Base-by-base conservation (phyloP, 2,113 vertebrate genomes). In the Elachura formosa region DNA sequence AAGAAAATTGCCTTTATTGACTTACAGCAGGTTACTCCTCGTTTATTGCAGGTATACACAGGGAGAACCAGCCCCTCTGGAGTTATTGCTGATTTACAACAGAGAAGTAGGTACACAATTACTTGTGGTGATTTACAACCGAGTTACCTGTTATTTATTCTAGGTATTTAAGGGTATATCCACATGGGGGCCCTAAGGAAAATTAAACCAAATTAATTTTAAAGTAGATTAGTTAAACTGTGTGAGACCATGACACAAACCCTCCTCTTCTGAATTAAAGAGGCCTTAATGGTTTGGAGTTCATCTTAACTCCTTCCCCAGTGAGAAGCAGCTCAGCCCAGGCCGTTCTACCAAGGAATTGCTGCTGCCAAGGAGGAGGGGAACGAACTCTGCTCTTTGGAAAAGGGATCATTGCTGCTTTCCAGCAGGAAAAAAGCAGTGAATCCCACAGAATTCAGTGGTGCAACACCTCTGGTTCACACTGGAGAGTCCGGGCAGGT, bases 131-230 rank as follows among this genome's bases (percentile, higher is more conserved):
- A 96, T 96, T 94, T 96, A 96, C 94, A 95, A 14, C 88, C 3
- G 0, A 83, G 88, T 85, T 96, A 95, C 92, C 83, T 89, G 88
- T 78, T 95, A 93, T 94, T 96, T 95, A 95, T 96, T 93, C 73
- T 28, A 67, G 80, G 89, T 93, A 89, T 95, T 95, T 96, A 96
- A 93, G 76, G 83, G 56, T 90, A 92, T 86, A 95, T 71, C 76
- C 95, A 75, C 96, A 93, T 33, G 85, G 89, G 92, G 76, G 83
- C 94, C 88, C 86, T 90, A 74, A 92, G 90, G 94, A 96, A 96
- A 96, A 96, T 96, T 93, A 96, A 96, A 92, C 64, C 73, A 96
- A 95, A 95, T 96, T 96, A 95, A 94, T 96, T 96, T 96, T 92
- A 81, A 95, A 95, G 95, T 34, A 74, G 92, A 92, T 96, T 94